Conservation (phyloP, 2,113 vertebrate genomes). For the Struthidea cinerea region DNA sequence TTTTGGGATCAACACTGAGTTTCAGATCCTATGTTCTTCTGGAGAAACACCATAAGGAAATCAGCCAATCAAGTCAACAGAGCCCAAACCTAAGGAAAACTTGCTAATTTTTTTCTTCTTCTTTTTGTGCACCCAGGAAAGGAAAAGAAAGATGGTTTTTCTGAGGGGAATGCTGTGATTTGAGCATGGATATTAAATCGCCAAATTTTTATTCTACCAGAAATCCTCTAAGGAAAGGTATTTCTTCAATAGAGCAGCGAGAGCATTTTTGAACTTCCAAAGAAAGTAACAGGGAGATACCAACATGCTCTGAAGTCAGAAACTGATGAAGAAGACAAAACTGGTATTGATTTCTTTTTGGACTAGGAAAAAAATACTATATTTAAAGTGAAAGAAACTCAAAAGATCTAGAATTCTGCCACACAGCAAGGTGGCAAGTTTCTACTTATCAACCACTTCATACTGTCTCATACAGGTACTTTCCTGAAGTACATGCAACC, state of each 20-base stretch:
- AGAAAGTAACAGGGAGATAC: neutral
- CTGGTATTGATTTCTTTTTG: neutral
- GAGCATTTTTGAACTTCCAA: neutral
- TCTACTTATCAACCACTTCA: neutral
- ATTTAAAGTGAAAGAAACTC: neutral
- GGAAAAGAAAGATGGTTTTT: neutral
- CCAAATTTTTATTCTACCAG: neutral
- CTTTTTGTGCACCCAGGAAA: neutral
- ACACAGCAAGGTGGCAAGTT: neutral
- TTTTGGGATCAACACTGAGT: neutral
- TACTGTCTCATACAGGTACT: neutral
- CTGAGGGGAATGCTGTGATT: neutral
- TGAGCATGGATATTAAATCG: neutral
- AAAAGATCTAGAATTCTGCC: neutral
- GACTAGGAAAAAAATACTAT: neutral
- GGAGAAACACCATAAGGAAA: neutral
- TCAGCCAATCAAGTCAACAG: neutral
- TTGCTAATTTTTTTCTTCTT: neutral
- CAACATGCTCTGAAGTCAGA: neutral
- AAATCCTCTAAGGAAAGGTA: neutral
- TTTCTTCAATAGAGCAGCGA: neutral
- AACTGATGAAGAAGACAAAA: neutral
- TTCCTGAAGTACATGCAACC: neutral
- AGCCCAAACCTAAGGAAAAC: neutral
- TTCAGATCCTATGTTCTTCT: neutral